Base-by-base conservation (phyloP, 2,113 vertebrate species). In the Tyrannus savana region DNA sequence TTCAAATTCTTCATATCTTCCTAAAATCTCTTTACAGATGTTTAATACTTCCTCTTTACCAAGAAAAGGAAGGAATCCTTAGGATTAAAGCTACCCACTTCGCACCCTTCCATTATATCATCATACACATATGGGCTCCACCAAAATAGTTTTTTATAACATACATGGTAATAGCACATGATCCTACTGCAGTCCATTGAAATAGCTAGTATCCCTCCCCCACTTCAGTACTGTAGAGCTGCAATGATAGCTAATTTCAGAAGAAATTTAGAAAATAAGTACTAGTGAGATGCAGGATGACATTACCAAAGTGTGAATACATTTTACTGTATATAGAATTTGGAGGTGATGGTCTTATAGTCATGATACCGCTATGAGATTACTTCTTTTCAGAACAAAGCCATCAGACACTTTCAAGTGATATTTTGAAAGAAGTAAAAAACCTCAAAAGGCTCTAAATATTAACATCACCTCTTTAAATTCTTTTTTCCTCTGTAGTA, bases 391-490 rank as follows among this genome's bases (percentile, higher is more conserved):
- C 8, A 64, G 31, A 14, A 9, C 10, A 67, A 89, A 89, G 7
- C 7, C 18, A 56, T 56, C 19, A 24, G 30, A 30, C 1, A 25
- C 6, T 74, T 81, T 74, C 17, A 39, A 69, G 27, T 3, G 6
- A 28, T 47, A 39, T 28, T 75, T 52, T 50, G 12, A 71, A 23
- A 73, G 46, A 71, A 66, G 3, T 8, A 25, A 84, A 66, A 85
- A 49, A 0, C 0, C 7, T 24, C 14, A 23, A 52, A 71, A 50
- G 3, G 1, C 3, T 87, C 1, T 42, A 67, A 58, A 41, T 10
- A 35, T 78, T 53, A 41, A 77, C n/a, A 17, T 81, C 11, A n/a
- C 2, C 5, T n/a, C 14, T 63, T 78, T 22, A 47, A 59, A 49
- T 53, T 63, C 3, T 77, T 63, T 67, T 84, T 3, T 62, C 2